Evolutionary conservation across 2,113 vertebrate species (phyloP), one percentile per base, ranked within the genome.

Genomic region (Leptobrachium leishanense): DNA sequence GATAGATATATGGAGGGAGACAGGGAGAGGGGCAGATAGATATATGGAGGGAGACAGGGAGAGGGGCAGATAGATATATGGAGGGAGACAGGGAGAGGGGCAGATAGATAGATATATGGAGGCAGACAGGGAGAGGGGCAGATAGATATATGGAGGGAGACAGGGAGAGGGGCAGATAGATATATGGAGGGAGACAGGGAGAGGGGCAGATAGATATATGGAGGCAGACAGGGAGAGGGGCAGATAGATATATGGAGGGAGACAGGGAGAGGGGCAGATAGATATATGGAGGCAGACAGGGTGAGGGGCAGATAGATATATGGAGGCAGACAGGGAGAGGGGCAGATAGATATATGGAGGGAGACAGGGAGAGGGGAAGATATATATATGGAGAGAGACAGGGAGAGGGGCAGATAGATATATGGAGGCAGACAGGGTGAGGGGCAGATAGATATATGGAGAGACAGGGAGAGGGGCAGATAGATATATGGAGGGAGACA

Each of bases 271-370:
- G 43, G 5, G 40, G 40, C 5, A 15, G 43, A 44, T 31, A 72
- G 15, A 1, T 6, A 6, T 12, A 6, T 6, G 57, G 57, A 82
- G 83, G 82, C 84, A 87, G 87, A 87, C 85, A 73, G 63, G 39
- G 2, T 0, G 44, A 13, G 41, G 12, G 7, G 67, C 39, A 20
- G 68, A n/a, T 31, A 31, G 20, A 31, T 31, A 31, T 31, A 31
- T 31, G 20, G 20, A 31, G 57, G 62, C 10, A 67, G 67, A 73
- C 81, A 41, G 5, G 9, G 64, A 62, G 65, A 44, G 43, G 20
- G 70, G 50, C 4, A 46, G 46, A 50, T 8, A 50, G 46, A 50
- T 4, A 50, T 5, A 50, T 50, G 46, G 46, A 8, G n/a, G 1
- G 13, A 6, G 13, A 13, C 20, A 20, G 59, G n/a, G 62, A 12